Evolutionary conservation across 2,888 invertebrate genomes (phyloP).

Genomic region (Rhamnusium bicolor): DNA sequence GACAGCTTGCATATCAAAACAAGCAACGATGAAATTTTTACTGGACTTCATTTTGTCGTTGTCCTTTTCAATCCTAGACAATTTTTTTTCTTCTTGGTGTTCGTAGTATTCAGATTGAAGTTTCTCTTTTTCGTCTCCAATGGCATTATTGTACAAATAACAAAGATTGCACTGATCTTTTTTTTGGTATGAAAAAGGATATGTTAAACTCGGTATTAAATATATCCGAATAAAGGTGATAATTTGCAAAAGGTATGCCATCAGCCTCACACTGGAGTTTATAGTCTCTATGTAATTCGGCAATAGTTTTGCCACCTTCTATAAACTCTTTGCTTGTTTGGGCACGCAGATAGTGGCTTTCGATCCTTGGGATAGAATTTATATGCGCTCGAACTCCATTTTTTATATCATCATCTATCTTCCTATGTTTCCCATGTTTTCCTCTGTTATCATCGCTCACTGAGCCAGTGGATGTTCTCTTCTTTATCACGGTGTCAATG

Average conservation of each 20-base stretch:
- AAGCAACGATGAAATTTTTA: conserved; percentile 18
- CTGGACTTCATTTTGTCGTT: conserved; percentile 1
- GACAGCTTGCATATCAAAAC: conserved; percentile 25
- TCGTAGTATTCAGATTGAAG: neutral
- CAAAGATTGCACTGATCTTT: conserved; percentile 19
- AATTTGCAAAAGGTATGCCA: conserved; percentile 16
- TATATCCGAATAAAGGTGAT: conserved; percentile 32
- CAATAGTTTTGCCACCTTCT: conserved; percentile 21
- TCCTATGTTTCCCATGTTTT: conserved; percentile 6
- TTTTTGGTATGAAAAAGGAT: conserved; percentile 2
- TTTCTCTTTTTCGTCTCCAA: conserved; percentile 9
- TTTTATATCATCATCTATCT: conserved; percentile 11
- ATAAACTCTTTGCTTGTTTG: conserved; percentile 28
- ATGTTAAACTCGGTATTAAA: conserved; percentile 30
- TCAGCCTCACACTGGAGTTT: neutral
- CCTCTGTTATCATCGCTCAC: conserved; percentile 12
- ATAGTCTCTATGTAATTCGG: conserved; percentile 14
- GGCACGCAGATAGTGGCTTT: conserved; percentile 15
- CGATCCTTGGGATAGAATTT: conserved; percentile 23
- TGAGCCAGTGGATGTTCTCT: neutral
- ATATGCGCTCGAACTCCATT: conserved; percentile 17
- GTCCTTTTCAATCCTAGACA: conserved; percentile 25
- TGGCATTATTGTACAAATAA: conserved; percentile 4
- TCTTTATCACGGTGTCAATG: conserved; percentile 8
- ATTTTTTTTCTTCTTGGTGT: conserved; percentile 15